These are phyloP conservation scores for Tetramorium parvispinum DNA, from an alignment of 1,140 invertebrate species.

Conservation along the genomic window DNA sequence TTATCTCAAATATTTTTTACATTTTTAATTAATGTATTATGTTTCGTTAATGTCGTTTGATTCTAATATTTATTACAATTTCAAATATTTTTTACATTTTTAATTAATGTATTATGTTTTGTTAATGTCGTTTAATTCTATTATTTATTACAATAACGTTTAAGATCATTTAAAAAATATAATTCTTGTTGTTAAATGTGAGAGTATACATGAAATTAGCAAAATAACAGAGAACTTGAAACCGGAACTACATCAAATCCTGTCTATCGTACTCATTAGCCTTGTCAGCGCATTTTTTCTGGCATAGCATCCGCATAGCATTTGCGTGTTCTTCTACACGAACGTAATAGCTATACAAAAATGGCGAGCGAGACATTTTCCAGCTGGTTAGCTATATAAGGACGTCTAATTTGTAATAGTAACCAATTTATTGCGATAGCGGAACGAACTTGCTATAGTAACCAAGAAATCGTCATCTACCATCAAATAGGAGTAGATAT, in stretches of 20 bases:
- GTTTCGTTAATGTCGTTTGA: neutral
- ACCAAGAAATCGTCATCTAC: constrained; percentile 57
- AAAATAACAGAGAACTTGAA: constrained; percentile 10
- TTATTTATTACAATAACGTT: neutral
- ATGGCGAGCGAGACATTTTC: constrained; percentile 75
- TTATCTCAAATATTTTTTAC: neutral
- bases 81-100: neutral
- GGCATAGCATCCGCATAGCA: constrained; percentile 19
- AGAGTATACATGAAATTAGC: neutral
- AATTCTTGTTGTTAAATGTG: neutral
- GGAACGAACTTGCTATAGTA: constrained; percentile 26
- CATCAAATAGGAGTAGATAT: constrained; percentile 2
- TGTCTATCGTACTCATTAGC: constrained; percentile 7
- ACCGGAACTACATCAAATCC: neutral
- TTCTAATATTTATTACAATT: neutral
- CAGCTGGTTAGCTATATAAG: constrained; percentile 59
- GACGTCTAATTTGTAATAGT: constrained; percentile 73
- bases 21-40: neutral
- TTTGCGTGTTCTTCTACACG: constrained; percentile 34
- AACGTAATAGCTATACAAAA: constrained; percentile 70
- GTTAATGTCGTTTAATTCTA: neutral
- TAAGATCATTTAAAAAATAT: neutral
- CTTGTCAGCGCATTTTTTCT: constrained; percentile 35
- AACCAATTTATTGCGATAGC: constrained; percentile 59
- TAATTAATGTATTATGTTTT: neutral